phyloP scores from a whole-genome alignment of 2,113 vertebrate genomes.

The Melanotaenia duboulayi region DNA sequence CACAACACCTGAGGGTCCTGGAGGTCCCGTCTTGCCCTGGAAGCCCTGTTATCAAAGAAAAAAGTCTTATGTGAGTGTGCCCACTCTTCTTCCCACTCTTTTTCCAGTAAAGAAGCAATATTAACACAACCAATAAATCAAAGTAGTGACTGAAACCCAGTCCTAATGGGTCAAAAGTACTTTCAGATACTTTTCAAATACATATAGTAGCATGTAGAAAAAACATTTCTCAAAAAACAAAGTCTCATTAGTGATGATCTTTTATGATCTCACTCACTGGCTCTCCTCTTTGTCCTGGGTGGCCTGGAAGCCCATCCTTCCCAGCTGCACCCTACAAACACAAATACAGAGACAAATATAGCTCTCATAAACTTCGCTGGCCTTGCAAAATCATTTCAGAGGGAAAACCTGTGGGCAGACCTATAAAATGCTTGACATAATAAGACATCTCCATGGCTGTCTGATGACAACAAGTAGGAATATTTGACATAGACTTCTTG shows the following conservation, averaged over 20 bases:
- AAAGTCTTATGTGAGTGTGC: background rate
- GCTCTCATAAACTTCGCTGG: too few species aligned
- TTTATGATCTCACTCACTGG: slow-evolving; percentile 84
- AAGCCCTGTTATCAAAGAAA: slow-evolving; percentile 87
- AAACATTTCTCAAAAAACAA: background rate
- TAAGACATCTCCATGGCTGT: too few species aligned
- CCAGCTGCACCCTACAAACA: slow-evolving; percentile 89
- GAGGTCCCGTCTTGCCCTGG: slow-evolving; percentile 97
- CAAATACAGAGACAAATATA: background rate
- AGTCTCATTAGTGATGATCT: background rate
- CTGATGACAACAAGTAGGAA: too few species aligned
- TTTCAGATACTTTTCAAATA: too few species aligned
- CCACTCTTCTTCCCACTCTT: background rate
- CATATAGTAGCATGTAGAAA: background rate
- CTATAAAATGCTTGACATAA: too few species aligned
- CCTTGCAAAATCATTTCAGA: background rate
- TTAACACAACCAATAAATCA: too few species aligned
- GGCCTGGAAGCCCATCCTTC: slow-evolving; percentile 96
- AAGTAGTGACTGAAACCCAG: too few species aligned
- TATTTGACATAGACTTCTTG: too few species aligned
- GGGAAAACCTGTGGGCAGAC: too few species aligned
- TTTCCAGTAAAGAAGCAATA: too few species aligned
- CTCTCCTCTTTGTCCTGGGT: slow-evolving; percentile 97
- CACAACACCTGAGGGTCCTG: slow-evolving; percentile 93
- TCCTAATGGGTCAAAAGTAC: too few species aligned